Evolutionary conservation across 2,797 vertebrate species (phyloP).

Genomic region (Zenarchopterus dispar): DNA sequence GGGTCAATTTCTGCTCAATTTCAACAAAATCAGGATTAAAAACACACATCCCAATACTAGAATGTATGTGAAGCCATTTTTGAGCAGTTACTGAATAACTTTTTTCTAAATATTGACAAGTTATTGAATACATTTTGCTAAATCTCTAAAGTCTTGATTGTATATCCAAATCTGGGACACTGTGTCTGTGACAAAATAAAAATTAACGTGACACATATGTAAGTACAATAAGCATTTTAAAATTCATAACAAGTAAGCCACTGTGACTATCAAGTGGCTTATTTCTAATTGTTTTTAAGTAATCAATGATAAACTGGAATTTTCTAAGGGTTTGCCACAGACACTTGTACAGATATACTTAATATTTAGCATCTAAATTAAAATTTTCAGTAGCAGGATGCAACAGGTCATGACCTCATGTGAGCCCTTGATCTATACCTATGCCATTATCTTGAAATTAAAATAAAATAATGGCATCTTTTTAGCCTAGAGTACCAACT

Average conservation of each 20-base stretch:
- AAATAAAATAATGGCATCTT: slow-evolving; percentile 13
- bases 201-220: too few relatives aligned
- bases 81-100: background rate
- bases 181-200: background rate
- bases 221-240: too few relatives aligned
- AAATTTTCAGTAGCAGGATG: too few relatives aligned
- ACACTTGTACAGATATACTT: too few relatives aligned
- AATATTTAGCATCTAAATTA: too few relatives aligned
- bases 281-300: too few relatives aligned
- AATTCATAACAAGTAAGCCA: too few relatives aligned
- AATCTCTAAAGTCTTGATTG: background rate
- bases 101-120: background rate
- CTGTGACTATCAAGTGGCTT: background rate
- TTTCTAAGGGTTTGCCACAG: too few relatives aligned
- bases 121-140: too few relatives aligned
- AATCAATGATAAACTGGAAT: too few relatives aligned
- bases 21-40: background rate
- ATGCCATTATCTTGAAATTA: slow-evolving; percentile 12
- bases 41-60: background rate
- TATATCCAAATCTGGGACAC: background rate
- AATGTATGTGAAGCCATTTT: background rate
- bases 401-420: background rate
- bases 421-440: slow-evolving; percentile 9
- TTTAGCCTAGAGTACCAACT: slow-evolving; percentile 35
- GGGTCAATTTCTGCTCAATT: slow-evolving; percentile 1